Percentiles rank a stretch among this genome's conserved stretches.
phyloP scores from a whole-genome alignment of 2,113 vertebrate genomes.

The Cettia cetti region DNA sequence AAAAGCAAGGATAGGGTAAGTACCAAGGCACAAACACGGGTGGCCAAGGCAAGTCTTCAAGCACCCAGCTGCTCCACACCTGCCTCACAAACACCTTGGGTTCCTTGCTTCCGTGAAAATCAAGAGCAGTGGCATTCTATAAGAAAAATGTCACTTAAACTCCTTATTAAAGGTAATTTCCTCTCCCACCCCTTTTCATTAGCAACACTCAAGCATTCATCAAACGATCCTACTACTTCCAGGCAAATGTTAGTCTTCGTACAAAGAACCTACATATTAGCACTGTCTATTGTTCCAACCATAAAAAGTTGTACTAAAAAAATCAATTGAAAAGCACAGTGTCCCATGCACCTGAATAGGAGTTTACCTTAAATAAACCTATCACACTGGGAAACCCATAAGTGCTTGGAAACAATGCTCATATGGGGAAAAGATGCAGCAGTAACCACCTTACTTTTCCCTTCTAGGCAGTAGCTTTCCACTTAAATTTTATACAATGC shows the following conservation, averaged over 20 bases:
- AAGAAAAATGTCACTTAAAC: conserved; percentile 50
- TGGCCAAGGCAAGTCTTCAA: not conserved
- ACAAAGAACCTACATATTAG: not conserved
- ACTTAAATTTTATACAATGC: not conserved
- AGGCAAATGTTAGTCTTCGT: not conserved
- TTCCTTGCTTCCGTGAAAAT: not conserved
- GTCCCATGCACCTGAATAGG: not conserved
- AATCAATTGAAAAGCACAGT: not conserved
- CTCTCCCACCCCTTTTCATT: conserved; percentile 45
- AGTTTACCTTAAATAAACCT: conserved; percentile 24
- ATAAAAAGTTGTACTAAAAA: not conserved
- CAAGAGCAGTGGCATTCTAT: not conserved
- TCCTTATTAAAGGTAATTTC: conserved; percentile 56
- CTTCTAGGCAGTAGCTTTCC: not conserved
- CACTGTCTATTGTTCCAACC: not conserved
- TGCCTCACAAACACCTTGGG: not conserved
- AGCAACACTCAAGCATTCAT: conserved; percentile 27
- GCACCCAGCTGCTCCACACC: not conserved
- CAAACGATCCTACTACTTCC: conserved; percentile 20
- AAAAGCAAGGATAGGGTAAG: not conserved
- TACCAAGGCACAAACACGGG: fast-evolving
- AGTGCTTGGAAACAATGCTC: not conserved
- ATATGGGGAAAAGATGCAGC: not conserved
- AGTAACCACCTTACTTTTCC: not conserved
- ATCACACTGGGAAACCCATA: not conserved